Percentiles rank a stretch among this genome's conserved stretches.
These are phyloP conservation scores for Apostichopus parvimensis DNA, from an alignment of 35 echinoderm and acorn worm genomes.

Conservation along the genomic window DNA sequence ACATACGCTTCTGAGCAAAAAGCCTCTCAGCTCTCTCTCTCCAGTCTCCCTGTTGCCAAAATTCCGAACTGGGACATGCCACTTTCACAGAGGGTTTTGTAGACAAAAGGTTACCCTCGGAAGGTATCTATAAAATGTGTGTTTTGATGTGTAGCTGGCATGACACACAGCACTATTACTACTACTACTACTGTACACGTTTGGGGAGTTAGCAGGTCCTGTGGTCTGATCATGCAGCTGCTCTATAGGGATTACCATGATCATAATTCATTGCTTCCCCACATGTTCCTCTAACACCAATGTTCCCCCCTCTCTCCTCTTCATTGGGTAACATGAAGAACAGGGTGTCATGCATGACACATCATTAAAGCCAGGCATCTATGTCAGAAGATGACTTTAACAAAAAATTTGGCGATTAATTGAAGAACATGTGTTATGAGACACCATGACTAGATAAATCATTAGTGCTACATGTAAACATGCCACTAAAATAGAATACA, in stretches of 20 bases:
- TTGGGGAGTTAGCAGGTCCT: background rate
- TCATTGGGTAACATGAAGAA: slow-evolving; percentile 4
- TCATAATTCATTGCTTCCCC: slow-evolving; percentile 37
- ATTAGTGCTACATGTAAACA: background rate
- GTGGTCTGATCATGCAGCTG: background rate
- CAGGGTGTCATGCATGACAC: background rate
- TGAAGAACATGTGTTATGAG: slow-evolving; percentile 24
- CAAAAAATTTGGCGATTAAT: slow-evolving; percentile 20
- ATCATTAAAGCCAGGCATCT: background rate
- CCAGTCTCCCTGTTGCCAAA: slow-evolving; percentile 16
- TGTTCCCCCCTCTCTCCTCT: background rate
- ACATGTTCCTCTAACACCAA: slow-evolving; percentile 25
- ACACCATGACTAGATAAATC: slow-evolving; percentile 5
- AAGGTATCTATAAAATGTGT: slow-evolving; percentile 44
- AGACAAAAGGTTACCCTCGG: slow-evolving; percentile 2
- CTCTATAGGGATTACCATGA: background rate
- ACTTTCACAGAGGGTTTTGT: slow-evolving; percentile 11
- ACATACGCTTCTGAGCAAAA: slow-evolving; percentile 21
- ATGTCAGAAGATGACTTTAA: background rate
- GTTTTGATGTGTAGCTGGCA: background rate
- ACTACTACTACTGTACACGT: background rate
- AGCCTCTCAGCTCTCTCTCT: too few species aligned
- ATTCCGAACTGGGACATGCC: slow-evolving; percentile 54
- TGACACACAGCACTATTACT: background rate
- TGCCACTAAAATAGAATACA: too few species aligned